Evolutionary conservation across 2,113 vertebrate species (phyloP), one percentile per base, ranked within the genome.

Genomic region (Labeo catla): DNA sequence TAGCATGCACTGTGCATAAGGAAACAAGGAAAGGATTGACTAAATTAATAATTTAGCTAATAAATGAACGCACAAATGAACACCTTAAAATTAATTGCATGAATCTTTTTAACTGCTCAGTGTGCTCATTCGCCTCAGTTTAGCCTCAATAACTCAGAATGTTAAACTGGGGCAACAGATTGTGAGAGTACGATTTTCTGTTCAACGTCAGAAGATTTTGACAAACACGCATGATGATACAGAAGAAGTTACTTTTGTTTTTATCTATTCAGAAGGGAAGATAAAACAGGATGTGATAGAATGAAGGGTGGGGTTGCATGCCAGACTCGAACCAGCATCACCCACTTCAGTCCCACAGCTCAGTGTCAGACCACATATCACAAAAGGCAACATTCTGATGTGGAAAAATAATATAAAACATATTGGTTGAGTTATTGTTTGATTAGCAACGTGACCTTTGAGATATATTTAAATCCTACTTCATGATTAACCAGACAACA

Each of bases 371-470:
- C 23, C 63, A 15, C 50, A 61, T 45, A 49, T 34, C 23, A 87
- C 68, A 82, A 19, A 77, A 86, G 49, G 23, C 76, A 65, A 49
- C 52, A 81, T 88, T 82, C 66, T 36, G 52, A 78, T 72, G 19
- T 76, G 87, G 61, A 39, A 50, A 65, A 39, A 74, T 66, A 6
- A 13, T 77, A 65, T 61, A 11, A 12, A 45, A 65, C 52, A 61
- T 12, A 49, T 50, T 49, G 43, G 13, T 34, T 77, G 28, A 49
- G 59, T 72, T 63, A 76, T 76, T 43, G 49, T 19, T 52, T 28
- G 13, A 66, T 70, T 50, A 23, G 36, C 11, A 12, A 65, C 34
- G 57, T 57, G 54, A 61, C 76, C 70, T 85, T 66, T 43, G 15
- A 83, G 36, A 74, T 23, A 4, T 61, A 76, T 76, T 47, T 65